Conservation (phyloP, 2,113 vertebrate species). For the Mesoclemmys tuberculata region DNA sequence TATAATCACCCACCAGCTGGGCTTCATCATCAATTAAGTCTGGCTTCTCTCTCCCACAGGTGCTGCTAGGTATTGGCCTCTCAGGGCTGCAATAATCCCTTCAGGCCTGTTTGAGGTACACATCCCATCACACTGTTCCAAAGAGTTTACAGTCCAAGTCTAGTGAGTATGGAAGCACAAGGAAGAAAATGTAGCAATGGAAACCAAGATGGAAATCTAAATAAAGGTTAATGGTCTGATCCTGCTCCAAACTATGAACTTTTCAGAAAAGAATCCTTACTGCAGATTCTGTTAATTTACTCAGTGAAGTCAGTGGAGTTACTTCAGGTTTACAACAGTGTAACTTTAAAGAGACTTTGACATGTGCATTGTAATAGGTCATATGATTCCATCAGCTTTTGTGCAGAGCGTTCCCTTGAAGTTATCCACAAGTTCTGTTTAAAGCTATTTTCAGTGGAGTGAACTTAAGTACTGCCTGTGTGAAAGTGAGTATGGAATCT, state of each 20-base stretch:
- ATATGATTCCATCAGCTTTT: background rate
- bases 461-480: background rate
- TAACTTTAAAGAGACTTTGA: slow-evolving; percentile 1
- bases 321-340: background rate
- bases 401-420: slow-evolving; percentile 4
- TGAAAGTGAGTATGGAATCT: no score
- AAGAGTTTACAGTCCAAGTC: background rate
- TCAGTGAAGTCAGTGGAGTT: background rate
- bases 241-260: slow-evolving; percentile 36
- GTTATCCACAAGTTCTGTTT: background rate
- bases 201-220: background rate
- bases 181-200: slow-evolving; percentile 17
- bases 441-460: background rate
- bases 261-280: slow-evolving; percentile 54
- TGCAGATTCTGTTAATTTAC: background rate
- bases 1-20: background rate
- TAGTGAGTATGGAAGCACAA: background rate
- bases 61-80: no score
- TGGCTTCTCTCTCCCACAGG: background rate
- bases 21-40: background rate
- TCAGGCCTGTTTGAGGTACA: no score
- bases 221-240: slow-evolving; percentile 4
- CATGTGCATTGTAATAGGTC: slow-evolving; percentile 5
- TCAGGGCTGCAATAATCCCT: no score
- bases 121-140: background rate